Evolutionary conservation across 1,140 invertebrate species (phyloP), one percentile per base, ranked within the genome.

Genomic region (Pteromalus puparum): DNA sequence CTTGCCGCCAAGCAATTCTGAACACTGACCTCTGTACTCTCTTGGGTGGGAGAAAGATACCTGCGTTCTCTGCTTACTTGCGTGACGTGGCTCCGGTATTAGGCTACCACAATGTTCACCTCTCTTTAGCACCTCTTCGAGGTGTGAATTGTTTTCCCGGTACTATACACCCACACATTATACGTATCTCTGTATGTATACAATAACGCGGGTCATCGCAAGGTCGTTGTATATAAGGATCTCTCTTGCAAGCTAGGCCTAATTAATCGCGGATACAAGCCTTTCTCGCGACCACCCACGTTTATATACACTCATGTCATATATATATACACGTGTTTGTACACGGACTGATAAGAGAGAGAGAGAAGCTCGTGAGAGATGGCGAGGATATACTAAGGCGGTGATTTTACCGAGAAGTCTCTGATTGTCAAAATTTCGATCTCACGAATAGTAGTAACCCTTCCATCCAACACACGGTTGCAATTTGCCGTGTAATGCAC

Each of bases 261-360:
- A 92, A 92, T 92, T 92, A 92, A 92, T 92, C 90, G 89, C 87
- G 87, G 83, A 87, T 88, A 89, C 88, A 90, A 73, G 12, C 46
- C 65, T 28, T 15, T 89, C 90, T n/a, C 90, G 90, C 89, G 90
- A 90, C 90, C 89, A 87, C 87, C 87, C 85, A 86, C 86, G 10
- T n/a, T n/a, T n/a, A n/a, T n/a, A n/a, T n/a, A 2, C 1, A 26
- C 67, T 18, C 13, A 53, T 15, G 48, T 61, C 53, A 61, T 61
- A n/a, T 3, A 18, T 61, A 18, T 61, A 53, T 53, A 53, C 13
- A 53, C 7, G 38, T 42, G 10, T 10, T 1, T 9, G 7, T 10
- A 42, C 10, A 42, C 38, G 10, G 38, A 10, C 48, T 61, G 53
- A 61, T 61, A 61, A 61, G 53, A 42, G 38, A 7, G 38, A 7